Conservation (phyloP, 2,888 invertebrate species). For the Acronicta aceris region DNA sequence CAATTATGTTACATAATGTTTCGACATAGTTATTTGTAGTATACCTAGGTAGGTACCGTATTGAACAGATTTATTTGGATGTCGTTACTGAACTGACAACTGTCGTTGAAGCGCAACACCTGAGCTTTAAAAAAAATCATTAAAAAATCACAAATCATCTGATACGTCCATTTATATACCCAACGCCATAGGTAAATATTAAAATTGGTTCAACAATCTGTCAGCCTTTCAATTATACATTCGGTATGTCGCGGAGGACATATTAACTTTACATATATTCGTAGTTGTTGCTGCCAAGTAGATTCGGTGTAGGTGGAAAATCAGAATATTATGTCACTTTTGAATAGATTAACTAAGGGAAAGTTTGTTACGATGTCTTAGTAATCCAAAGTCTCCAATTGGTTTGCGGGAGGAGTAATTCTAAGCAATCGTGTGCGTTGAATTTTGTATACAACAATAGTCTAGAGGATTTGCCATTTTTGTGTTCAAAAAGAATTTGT, state of each 20-base stretch:
- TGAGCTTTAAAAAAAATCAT: conserved; percentile 60
- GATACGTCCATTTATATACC: conserved; percentile 54
- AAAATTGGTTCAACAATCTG: conserved; percentile 27
- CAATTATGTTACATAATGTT: conserved; percentile 33
- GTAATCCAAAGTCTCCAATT: conserved; percentile 14
- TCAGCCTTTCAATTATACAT: conserved; percentile 31
- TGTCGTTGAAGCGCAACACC: conserved; percentile 43
- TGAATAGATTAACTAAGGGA: conserved; percentile 21
- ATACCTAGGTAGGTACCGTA: no score
- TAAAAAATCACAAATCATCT: conserved; percentile 56
- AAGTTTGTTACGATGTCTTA: conserved; percentile 29
- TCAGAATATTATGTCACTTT: conserved; percentile 37
- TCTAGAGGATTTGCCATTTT: not conserved
- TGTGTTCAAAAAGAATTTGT: not conserved
- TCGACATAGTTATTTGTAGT: conserved; percentile 47
- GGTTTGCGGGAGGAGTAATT: conserved; percentile 3
- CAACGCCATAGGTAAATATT: conserved; percentile 46
- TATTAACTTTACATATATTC: conserved; percentile 9
- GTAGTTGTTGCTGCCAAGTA: conserved; percentile 17
- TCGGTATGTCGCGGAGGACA: conserved; percentile 7
- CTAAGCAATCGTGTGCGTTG: not conserved
- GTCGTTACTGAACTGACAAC: conserved; percentile 25
- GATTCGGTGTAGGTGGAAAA: conserved; percentile 19
- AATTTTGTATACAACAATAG: not conserved
- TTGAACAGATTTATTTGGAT: conserved; percentile 56